Base-by-base conservation (phyloP, 1,140 invertebrate species). In the Piezodorus guildinii region DNA sequence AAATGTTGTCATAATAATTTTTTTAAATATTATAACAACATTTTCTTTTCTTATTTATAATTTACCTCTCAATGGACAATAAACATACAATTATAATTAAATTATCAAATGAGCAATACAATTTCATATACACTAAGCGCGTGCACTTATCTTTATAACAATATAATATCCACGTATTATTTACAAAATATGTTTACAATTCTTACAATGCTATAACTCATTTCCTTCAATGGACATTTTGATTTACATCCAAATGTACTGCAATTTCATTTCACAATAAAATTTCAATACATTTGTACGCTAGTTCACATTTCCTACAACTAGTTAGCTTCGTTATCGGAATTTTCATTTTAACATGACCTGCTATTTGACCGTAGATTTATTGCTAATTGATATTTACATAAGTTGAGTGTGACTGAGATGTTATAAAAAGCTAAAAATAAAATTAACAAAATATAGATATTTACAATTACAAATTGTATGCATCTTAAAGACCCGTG, bases 91-190 rank as follows among this genome's bases (percentile, higher is more conserved):
- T 60, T 60, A 60, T 60, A 60, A 60, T 60, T 60, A 60, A 60
- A 60, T 60, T 60, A 60, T 44, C 27, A 62, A 62, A 62, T 62
- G 62, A 62, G 62, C 62, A 62, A 62, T 62, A 62, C 62, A 62
- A 62, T 62, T 62, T 62, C 62, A 62, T 62, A 52, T 62, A 62
- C 62, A 62, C 62, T 62, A 62, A 62, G 62, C 62, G 49, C 45
- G 62, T 62, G 62, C 62, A 52, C 43, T 62, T 60, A 60, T 46
- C 44, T 46, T 30, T 39, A 39, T 62, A 60, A 60, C 49, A 62
- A 62, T 52, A 51, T 51, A 62, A 51, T 51, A 62, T 62, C 45
- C 62, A 62, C 45, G 60, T 46, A 27, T 62, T 51, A 51, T 39
- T 17, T 43, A 62, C 62, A 62, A 15, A 19, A 30, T 62, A 62